phyloP scores from a whole-genome alignment of 2,797 vertebrate genomes.

The Eulemur coronatus region DNA sequence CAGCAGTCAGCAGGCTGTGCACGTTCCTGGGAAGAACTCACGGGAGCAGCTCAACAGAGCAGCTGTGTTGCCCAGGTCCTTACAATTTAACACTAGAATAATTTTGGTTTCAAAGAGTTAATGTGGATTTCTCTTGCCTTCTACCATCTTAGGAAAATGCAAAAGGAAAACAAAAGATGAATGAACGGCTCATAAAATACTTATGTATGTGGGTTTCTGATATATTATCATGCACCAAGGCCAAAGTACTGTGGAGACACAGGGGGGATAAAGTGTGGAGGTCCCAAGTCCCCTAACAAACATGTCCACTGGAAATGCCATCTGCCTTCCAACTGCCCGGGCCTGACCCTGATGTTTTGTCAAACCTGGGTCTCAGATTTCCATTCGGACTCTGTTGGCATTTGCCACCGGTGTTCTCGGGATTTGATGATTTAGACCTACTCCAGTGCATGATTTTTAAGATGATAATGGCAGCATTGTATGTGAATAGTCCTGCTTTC shows the following conservation, averaged over 20 bases:
- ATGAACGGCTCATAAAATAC: background rate
- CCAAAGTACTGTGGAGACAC: background rate
- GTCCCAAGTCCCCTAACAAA: background rate
- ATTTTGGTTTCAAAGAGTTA: background rate
- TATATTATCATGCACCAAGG: background rate
- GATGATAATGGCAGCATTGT: background rate
- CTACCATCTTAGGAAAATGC: background rate
- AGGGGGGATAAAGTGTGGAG: too few relatives aligned
- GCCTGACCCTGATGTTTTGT: background rate
- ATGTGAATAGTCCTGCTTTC: background rate
- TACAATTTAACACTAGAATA: background rate
- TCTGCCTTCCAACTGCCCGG: background rate
- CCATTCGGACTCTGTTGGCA: too few relatives aligned
- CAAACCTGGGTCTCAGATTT: background rate
- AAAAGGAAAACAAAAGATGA: background rate
- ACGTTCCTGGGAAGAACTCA: background rate
- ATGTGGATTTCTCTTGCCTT: background rate
- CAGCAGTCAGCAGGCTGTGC: background rate
- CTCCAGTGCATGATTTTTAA: background rate
- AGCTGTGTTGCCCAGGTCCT: background rate
- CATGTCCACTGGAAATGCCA: fast-evolving
- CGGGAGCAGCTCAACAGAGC: background rate
- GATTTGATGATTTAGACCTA: background rate
- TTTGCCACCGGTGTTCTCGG: background rate
- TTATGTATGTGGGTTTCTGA: background rate